Percentiles rank a stretch among this genome's conserved stretches.
Evolutionary conservation across 2,797 vertebrate genomes (phyloP).

Genomic region (Clarias fuscus): DNA sequence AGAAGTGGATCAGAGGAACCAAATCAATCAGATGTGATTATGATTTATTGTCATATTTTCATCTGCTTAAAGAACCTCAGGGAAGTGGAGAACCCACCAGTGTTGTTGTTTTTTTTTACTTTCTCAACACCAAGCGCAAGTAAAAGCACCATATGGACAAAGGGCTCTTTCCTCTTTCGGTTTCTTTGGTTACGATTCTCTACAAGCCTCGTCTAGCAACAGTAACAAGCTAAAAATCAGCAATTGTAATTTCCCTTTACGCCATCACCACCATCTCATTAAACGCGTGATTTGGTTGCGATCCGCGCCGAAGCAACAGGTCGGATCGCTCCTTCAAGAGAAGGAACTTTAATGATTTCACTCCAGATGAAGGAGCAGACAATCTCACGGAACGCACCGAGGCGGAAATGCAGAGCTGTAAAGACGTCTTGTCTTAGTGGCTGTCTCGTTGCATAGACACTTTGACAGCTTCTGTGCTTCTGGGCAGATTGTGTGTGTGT

Average conservation of each 20-base stretch:
- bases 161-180: not conserved
- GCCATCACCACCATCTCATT: not conserved
- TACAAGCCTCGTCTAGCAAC: not conserved
- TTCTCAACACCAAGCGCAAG: not conserved
- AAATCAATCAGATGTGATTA: not conserved
- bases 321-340: not conserved
- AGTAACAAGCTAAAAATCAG: not conserved
- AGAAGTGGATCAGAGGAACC: not conserved
- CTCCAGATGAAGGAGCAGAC: not conserved
- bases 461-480: not conserved
- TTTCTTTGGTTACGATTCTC: not conserved
- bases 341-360: constrained; percentile 4
- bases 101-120: not conserved
- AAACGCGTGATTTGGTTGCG: not conserved
- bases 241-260: not conserved
- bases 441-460: not conserved
- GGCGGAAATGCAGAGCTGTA: not conserved
- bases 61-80: not conserved
- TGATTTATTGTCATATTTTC: not conserved
- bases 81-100: not conserved
- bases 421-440: constrained; percentile 12
- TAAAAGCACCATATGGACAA: not conserved
- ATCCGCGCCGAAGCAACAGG: not conserved
- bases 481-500: not conserved
- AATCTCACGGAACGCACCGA: not conserved